A percentile compares a stretch with the other conserved stretches of the same genome.
Conservation (phyloP, 2,113 vertebrate species). For the Forbesichthys agassizii region DNA sequence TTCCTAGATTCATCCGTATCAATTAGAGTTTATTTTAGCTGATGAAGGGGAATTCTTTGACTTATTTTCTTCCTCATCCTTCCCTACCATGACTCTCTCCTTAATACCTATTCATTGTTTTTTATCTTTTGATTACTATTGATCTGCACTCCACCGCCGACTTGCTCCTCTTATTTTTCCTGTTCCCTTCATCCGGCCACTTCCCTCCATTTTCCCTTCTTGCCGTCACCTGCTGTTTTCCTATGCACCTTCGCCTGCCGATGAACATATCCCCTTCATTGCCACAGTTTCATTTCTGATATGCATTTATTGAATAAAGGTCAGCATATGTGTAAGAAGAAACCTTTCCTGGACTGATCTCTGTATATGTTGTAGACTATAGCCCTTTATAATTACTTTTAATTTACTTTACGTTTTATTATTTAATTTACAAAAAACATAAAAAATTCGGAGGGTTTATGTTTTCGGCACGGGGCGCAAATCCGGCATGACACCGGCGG, state of each 20-base stretch:
- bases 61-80: slow-evolving; percentile 7
- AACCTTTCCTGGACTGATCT: no score
- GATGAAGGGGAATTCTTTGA: slow-evolving; percentile 36
- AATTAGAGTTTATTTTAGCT: slow-evolving; percentile 42
- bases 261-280: background rate
- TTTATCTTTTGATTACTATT: slow-evolving; percentile 29
- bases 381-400: no score
- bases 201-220: background rate
- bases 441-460: no score
- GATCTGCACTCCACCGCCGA: slow-evolving; percentile 8
- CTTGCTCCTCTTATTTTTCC: background rate
- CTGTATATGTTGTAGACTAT: no score
- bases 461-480: background rate
- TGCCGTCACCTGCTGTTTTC: background rate
- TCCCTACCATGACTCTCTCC: slow-evolving; percentile 5
- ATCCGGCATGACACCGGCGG: background rate
- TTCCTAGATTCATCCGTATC: slow-evolving; percentile 6
- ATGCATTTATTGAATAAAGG: no score
- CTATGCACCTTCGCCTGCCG: background rate
- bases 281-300: no score
- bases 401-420: no score
- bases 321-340: no score
- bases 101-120: slow-evolving; percentile 9
- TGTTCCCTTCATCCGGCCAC: background rate
- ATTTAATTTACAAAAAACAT: no score